Base-by-base conservation (phyloP, 1,140 invertebrate genomes). In the Druon quercuslanigerum region DNA sequence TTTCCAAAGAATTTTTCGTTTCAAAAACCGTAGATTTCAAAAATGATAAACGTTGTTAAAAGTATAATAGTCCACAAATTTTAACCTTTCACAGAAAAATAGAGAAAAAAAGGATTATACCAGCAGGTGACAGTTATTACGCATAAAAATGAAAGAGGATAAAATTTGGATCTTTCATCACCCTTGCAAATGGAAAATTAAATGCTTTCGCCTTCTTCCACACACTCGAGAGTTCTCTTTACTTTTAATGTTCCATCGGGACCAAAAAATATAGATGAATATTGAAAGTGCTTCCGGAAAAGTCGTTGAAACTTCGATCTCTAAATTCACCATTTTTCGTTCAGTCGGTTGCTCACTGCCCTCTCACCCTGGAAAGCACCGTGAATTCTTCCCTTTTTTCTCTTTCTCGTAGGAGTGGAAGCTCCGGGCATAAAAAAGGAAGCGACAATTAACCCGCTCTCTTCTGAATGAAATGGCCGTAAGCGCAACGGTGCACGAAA, bases 371-470 rank as follows among this genome's bases (percentile, higher is more conserved):
- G 19, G 33, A 33, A 66, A 51, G 14, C 40, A 52, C 8, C 17
- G 13, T 73, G n/a, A 40, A n/a, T 72, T 50, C 40, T 50, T 50
- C 13, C 19, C 25, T 66, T 52, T 19, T 51, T 5, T 79, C 40
- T 70, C 19, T 46, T 16, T 51, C 2, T 13, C 72, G n/a, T n/a
- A 66, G 60, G 46, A 66, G 25, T 66, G 60, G 9, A 66, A 66
- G 60, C 60, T 33, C 33, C 60, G 25, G 25, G 60, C 60, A 66
- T 66, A 46, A 66, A 66, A 66, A 66, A 66, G 60, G 60, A 66
- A 66, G 25, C 60, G 60, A 66, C 60, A 66, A 66, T 66, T 66
- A 66, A 66, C 60, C 60, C 60, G 60, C 60, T 66, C 60, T 66
- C 25, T 66, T 66, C 60, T 66, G 60, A 13, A 33, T 66, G 60